Evolutionary conservation across 2,113 vertebrate species (phyloP).

Genomic region (Notarius lentiginosus): DNA sequence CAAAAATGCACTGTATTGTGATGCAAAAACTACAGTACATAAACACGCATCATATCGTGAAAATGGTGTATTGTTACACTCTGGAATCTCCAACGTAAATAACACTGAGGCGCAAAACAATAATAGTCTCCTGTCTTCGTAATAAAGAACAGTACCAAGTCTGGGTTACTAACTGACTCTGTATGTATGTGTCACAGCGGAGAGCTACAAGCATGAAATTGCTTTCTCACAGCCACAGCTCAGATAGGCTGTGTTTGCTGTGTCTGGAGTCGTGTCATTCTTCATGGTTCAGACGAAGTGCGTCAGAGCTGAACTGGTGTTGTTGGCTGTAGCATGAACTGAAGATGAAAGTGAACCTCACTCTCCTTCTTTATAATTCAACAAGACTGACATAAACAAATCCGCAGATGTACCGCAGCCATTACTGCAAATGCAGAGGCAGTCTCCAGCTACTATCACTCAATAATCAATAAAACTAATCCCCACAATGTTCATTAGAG

Average conservation of each 20-base stretch:
- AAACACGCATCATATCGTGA: neutral
- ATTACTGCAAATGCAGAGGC: neutral
- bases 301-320: slow-evolving; percentile 11
- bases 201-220: slow-evolving; percentile 46
- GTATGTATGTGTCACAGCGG: slow-evolving; percentile 30
- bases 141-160: slow-evolving; percentile 8
- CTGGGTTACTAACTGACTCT: slow-evolving; percentile 29
- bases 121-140: slow-evolving; percentile 27
- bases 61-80: neutral
- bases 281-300: slow-evolving; percentile 36
- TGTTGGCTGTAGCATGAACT: slow-evolving; percentile 26
- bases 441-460: neutral
- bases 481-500: neutral
- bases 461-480: neutral
- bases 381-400: neutral
- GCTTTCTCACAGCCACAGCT: slow-evolving; percentile 37
- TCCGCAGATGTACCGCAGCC: neutral
- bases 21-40: neutral
- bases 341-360: slow-evolving; percentile 22
- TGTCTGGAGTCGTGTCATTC: slow-evolving; percentile 39
- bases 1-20: neutral
- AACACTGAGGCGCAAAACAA: neutral
- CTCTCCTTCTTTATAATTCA: neutral
- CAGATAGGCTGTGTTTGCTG: slow-evolving; percentile 32
- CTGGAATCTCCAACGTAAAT: slow-evolving; percentile 6